phyloP scores from a whole-genome alignment of 1,140 invertebrate species.

The Chelonus insularis region DNA sequence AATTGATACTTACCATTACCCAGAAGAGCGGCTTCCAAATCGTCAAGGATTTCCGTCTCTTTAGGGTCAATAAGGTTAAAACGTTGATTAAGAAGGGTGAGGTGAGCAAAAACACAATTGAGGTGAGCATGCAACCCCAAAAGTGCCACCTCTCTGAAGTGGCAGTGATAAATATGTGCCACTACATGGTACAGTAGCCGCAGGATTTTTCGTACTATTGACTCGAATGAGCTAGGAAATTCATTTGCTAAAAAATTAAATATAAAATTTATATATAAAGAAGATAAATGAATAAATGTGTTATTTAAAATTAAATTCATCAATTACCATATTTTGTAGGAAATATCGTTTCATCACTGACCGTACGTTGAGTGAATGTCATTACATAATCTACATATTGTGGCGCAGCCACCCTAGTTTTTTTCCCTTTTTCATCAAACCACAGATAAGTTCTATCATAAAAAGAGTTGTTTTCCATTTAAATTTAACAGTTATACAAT shows the following conservation, averaged over 20 bases:
- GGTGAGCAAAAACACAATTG: conserved; percentile 95
- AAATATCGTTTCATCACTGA: conserved; percentile 96
- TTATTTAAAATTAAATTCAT: background rate
- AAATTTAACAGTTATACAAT: too few species aligned
- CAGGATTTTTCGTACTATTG: conserved; percentile 93
- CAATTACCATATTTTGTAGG: conserved; percentile 93
- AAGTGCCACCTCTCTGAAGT: conserved; percentile 92
- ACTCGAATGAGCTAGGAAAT: conserved; percentile 93
- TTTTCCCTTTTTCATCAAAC: conserved; percentile 99
- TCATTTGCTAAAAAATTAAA: conserved; percentile 75
- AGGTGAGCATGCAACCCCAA: conserved; percentile 91
- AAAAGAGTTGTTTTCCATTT: conserved; percentile 20
- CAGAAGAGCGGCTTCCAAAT: conserved; percentile 75
- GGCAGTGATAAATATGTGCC: conserved; percentile 96
- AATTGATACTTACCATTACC: conserved; percentile 51
- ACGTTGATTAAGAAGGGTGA: conserved; percentile 87
- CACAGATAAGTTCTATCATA: conserved; percentile 88
- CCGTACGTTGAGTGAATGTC: conserved; percentile 95
- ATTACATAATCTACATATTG: conserved; percentile 99
- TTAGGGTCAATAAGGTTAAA: conserved; percentile 93
- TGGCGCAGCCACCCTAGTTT: conserved; percentile 92
- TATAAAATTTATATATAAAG: background rate
- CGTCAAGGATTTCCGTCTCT: conserved; percentile 92
- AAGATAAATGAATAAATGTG: background rate
- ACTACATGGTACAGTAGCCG: conserved; percentile 95